Percentiles rank a stretch among this genome's conserved stretches.
These are phyloP conservation scores for Callocephalon fimbriatum DNA, from an alignment of 2,113 vertebrate genomes.

Conservation along the genomic window DNA sequence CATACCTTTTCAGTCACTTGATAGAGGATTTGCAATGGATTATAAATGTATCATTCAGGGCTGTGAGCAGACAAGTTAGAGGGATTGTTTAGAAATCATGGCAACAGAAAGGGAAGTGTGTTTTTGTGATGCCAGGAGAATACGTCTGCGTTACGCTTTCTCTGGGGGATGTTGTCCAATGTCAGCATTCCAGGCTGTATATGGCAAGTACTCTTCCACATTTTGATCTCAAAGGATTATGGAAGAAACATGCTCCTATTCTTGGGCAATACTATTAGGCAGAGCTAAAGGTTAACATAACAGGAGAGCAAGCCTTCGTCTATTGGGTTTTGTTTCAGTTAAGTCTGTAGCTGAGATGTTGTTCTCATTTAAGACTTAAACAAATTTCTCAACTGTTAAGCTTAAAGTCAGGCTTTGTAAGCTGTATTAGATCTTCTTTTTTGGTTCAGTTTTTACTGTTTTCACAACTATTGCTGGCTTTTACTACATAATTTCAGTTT, in stretches of 20 bases:
- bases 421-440: neutral
- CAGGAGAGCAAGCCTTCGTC: neutral
- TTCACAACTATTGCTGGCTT: neutral
- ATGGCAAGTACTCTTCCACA: neutral
- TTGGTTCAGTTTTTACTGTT: neutral
- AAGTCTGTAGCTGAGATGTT: neutral
- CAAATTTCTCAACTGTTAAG: neutral
- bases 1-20: neutral
- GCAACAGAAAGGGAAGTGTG: neutral
- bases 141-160: rapidly evolving
- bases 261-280: neutral
- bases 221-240: neutral
- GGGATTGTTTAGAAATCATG: neutral
- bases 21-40: neutral
- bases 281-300: neutral
- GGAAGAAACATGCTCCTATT: neutral
- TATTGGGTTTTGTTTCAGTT: neutral
- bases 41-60: neutral
- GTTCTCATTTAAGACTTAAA: neutral
- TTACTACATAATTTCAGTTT: neutral
- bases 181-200: neutral
- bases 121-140: neutral
- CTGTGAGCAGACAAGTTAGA: neutral
- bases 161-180: neutral
- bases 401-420: neutral